Evolutionary conservation across 2,797 vertebrate genomes (phyloP).

Genomic region (Craterocephalus amniculus): DNA sequence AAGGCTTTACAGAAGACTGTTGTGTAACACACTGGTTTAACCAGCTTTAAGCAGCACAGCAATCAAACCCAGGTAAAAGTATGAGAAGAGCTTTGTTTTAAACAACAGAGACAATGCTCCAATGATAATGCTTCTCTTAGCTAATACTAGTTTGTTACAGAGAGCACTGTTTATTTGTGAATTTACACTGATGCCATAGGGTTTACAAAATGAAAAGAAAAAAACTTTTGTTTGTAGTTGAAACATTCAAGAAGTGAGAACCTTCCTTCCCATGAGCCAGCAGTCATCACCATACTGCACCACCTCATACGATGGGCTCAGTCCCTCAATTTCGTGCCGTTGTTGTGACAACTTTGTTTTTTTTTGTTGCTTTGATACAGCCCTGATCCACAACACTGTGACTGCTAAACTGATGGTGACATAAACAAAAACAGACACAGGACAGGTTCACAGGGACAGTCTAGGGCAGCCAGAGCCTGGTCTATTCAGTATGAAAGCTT

Average conservation of each 20-base stretch:
- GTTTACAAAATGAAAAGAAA: conserved; percentile 6
- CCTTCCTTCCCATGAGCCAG: conserved; percentile 22
- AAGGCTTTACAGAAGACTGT: conserved; percentile 38
- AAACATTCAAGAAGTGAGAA: conserved; percentile 48
- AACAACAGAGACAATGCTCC: not conserved
- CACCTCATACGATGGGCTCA: conserved; percentile 29
- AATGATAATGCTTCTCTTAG: conserved; percentile 1
- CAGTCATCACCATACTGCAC: conserved; percentile 18
- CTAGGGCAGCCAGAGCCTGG: conserved; percentile 25
- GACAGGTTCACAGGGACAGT: conserved; percentile 19
- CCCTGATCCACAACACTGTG: conserved; percentile 3
- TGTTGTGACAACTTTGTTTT: not conserved
- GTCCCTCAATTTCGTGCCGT: conserved; percentile 26
- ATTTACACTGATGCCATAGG: conserved; percentile 34
- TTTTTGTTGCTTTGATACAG: conserved; percentile 7
- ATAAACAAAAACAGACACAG: conserved; percentile 22
- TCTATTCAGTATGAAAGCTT: conserved; percentile 38
- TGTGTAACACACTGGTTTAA: conserved; percentile 59
- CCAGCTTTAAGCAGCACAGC: conserved; percentile 39
- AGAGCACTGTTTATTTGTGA: conserved; percentile 13
- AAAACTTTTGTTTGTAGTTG: conserved; percentile 48
- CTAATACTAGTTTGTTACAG: not conserved
- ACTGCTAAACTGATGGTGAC: conserved; percentile 20
- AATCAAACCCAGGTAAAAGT: not conserved
- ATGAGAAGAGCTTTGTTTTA: conserved; percentile 16